Evolutionary conservation across 2,797 vertebrate genomes (phyloP), one percentile per base, ranked within the genome.

Genomic region (Pangasius sanitwongsei): DNA sequence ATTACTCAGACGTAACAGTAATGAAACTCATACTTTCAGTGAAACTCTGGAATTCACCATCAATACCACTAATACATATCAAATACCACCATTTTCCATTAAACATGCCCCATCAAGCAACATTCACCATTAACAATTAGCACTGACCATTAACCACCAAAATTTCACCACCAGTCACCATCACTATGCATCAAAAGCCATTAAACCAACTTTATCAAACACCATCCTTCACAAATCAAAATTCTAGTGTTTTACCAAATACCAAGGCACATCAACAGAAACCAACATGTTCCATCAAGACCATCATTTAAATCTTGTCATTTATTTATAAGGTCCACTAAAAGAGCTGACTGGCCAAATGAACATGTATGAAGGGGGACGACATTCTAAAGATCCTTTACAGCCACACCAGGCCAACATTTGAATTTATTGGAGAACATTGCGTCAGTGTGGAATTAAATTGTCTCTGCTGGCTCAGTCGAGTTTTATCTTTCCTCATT

Each of bases 401-500:
- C 16, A 48, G 25, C 25, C 48, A 9, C 15, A 78, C 41, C 53
- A 81, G 31, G 16, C 16, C 53, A 81, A 37, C 16, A 57, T 61
- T 82, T 25, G 31, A 82, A 41, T 82, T 61, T 55, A 16, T 67
- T 53, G 34, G 34, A 59, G 87, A 78, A 75, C 48, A 25, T 80
- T 80, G 82, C 15, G 2, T 44, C 82, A 65, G 48, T n/a, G 74
- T n/a, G 31, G 53, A 69, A 57, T 48, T 86, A 70, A 86, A 67
- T 84, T 15, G 63, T 44, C 75, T 86, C 57, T 59, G 74, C 74
- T 59, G 75, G 31, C 3, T 55, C 57, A 48, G 11, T 70, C 13
- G 31, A 81, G 83, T 72, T 70, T 70, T n/a, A 48, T 81, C 61
- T 34, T 31, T 65, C 34, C 83, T 89, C 75, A 86, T 89, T 89